phyloP scores from a whole-genome alignment of 2,113 vertebrate genomes.

The Phylloscopus trochilus region DNA sequence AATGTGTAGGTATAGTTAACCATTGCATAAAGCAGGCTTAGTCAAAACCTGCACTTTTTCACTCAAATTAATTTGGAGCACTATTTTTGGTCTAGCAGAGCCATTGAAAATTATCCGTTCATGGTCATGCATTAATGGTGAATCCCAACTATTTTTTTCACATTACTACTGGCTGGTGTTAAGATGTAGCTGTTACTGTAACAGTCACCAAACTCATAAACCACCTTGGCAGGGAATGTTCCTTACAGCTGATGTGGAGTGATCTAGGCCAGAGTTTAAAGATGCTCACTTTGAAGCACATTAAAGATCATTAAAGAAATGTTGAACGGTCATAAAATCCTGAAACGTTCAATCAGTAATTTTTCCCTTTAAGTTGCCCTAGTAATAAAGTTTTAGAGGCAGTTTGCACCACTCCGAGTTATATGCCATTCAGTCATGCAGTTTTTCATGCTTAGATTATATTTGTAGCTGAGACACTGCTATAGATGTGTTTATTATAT shows the following conservation, averaged over 20 bases:
- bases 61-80: background rate
- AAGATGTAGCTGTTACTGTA: background rate
- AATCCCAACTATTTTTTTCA: background rate
- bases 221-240: background rate
- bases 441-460: background rate
- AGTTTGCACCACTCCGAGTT: background rate
- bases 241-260: background rate
- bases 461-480: background rate
- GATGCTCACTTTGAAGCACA: background rate
- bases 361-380: background rate
- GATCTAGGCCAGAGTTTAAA: background rate
- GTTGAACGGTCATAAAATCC: background rate
- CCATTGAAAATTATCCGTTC: background rate
- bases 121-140: background rate
- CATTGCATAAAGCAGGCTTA: background rate
- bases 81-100: background rate
- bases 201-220: background rate
- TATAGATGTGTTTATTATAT: background rate
- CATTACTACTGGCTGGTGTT: background rate
- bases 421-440: background rate
- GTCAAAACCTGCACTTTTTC: background rate
- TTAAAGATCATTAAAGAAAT: background rate
- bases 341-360: background rate
- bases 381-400: background rate
- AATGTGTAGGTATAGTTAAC: background rate